Evolutionary conservation across 2,888 invertebrate genomes (phyloP), one percentile per base, ranked within the genome.

Genomic region (Leucophenga maculata): DNA sequence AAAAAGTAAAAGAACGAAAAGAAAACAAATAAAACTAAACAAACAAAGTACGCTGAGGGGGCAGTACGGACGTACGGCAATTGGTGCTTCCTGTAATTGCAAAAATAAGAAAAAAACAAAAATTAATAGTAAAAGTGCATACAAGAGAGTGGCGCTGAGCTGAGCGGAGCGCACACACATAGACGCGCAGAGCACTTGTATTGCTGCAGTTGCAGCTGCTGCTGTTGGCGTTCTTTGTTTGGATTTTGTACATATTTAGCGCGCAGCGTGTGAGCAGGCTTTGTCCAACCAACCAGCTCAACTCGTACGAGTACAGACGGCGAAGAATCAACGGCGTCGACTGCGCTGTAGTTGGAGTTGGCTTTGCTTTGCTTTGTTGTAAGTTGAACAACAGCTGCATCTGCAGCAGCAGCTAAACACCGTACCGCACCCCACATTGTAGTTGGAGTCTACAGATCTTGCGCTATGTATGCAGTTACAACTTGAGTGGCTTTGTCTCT

Each of bases 331-430:
- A 8, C 50, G 14, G 6, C 50, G 18, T 16, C 16, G 14, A 59
- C 57, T 59, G 32, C 57, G 57, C 26, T 22, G 32, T 59, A 59
- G 57, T 59, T 59, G 57, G 67, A 76, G 69, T 73, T 76, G 55
- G 74, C 73, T 76, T 71, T 62, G 44, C 73, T 76, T 71, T 62
- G 44, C 16, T 71, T 75, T 72, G 74, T 76, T 71, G 71, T 52
- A 18, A 22, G 32, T 54, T 62, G 20, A 16, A 48, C 54, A 60
- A 55, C 54, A 52, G 18, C 54, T 11, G 39, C 39, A 8, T 39
- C 39, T 52, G 26, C n/a, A 4, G 52, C 52, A n/a, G n/a, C n/a
- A n/a, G n/a, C n/a, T n/a, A n/a, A 32, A 66, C 67, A 26, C 50
- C 32, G 69, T 72, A 11, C 20, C 59, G 50, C 69, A n/a, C n/a